Evolutionary conservation across 2,888 invertebrate genomes (phyloP), one percentile per base, ranked within the genome.

Genomic region (Mesorhabditis spiculigera): DNA sequence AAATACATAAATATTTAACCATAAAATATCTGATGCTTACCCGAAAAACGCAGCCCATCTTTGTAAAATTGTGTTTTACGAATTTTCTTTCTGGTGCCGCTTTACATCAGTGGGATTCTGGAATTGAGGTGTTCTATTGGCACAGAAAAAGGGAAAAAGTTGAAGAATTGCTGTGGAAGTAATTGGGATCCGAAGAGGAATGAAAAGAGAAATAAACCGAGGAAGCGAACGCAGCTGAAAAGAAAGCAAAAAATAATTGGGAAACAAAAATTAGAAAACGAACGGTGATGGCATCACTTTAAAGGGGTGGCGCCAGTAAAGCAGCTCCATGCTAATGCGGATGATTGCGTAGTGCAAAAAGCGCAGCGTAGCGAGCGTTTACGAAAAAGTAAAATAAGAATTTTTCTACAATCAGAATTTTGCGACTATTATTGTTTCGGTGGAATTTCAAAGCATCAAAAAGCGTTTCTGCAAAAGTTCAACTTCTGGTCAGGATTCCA

Each of bases 41-140:
- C 45, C 74, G 73, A 61, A 72, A 75, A 42, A 66, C 68, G 66
- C 79, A 81, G 58, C 74, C 71, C 81, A 81, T 81, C 66, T 66
- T 73, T 67, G 43, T 42, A 69, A 65, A 68, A 64, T 6, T 58
- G 68, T 64, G 65, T 62, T 63, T 69, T 67, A 66, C 28, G 41
- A 50, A 10, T 66, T 43, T 8, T 43, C 8, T 41, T 8, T 43
- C 5, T 65, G 42, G 5, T 13, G 42, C 44, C n/a, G 42, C 5
- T 16, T 6, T 8, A 5, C n/a, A 65, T 28, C 42, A 5, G n/a
- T 43, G 13, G 65, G 44, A 69, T 65, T 69, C 61, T 44, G 61
- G 68, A 66, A 44, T 16, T 13, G 44, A 50, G 68, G 67, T 50
- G 65, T 43, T 41, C 45, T 44, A 43, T 65, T 63, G 61, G 58